Base-by-base conservation (phyloP, 2,888 invertebrate genomes). In the Ochropleura leucogaster region DNA sequence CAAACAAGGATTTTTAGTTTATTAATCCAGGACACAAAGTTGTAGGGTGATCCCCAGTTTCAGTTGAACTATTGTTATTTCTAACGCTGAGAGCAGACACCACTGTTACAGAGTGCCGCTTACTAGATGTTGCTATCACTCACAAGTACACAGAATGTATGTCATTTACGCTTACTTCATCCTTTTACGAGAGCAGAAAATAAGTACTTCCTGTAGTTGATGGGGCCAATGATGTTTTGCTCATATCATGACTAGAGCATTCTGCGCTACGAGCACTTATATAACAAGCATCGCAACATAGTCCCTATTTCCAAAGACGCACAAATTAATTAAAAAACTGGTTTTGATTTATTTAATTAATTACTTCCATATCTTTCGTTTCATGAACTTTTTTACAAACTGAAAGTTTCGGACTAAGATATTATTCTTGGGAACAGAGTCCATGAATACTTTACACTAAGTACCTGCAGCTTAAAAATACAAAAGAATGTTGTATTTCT, bases 371-470 rank as follows among this genome's bases (percentile, higher is more conserved):
- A 87, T 89, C 83, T 87, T 89, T 87, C 82, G 82, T 86, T 86
- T 83, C 62, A 68, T 60, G 49, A 89, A 87, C 79, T 82, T 90
- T 92, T 89, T 86, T 86, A 86, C 82, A 82, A 78, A 82, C 82
- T 76, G 78, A 88, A 91, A 90, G 88, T 90, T 90, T 87, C 71
- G 73, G 80, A 82, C 78, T 83, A 85, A 87, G 80, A 89, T 90
- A 89, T 89, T 89, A 85, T 89, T 90, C 87, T 88, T 90, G 87
- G 87, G 82, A 89, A 87, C 88, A 86, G 86, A 87, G 82, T 89
- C 88, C 79, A 88, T 89, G 89, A 91, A 91, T 89, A 88, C 85
- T 90, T 89, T 82, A 87, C 74, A 80, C 72, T 68, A 67, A 80
- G 83, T 82, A 86, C 65, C 60, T 77, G 74, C 68, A 74, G 64